Percentiles rank a stretch among this genome's conserved stretches.
Evolutionary conservation across 2,113 vertebrate genomes (phyloP).

Genomic region (Zonotrichia leucophrys): DNA sequence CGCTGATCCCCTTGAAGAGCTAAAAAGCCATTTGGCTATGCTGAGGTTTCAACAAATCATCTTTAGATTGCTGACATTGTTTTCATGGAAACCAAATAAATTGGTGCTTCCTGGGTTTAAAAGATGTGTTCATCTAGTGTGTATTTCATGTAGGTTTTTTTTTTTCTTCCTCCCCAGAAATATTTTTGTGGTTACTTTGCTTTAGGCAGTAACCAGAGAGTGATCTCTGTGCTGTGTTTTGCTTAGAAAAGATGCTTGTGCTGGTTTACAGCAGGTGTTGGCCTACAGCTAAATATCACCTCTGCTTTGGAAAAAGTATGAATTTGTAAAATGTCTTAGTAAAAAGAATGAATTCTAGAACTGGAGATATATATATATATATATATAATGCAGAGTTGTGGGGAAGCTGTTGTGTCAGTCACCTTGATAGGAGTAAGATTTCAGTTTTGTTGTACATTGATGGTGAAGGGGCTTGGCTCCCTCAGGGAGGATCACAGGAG

Average conservation of each 20-base stretch:
- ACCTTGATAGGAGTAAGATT: background rate
- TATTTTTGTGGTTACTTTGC: slow-evolving; percentile 5
- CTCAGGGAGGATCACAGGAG: background rate
- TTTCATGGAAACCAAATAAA: slow-evolving; percentile 63
- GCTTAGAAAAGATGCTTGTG: background rate
- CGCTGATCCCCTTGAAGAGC: background rate
- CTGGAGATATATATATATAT: background rate
- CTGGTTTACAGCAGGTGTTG: background rate
- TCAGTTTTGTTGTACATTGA: background rate
- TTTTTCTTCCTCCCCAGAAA: background rate
- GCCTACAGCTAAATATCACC: background rate
- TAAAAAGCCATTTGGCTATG: background rate
- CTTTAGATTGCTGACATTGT: slow-evolving; percentile 34
- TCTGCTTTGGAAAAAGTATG: background rate
- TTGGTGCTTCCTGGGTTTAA: slow-evolving; percentile 43
- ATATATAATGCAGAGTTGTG: background rate
- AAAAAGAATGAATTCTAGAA: background rate
- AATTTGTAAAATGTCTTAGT: background rate
- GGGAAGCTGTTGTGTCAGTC: background rate
- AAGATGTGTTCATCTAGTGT: slow-evolving; percentile 20
- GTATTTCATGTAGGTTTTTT: background rate
- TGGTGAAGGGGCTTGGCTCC: background rate
- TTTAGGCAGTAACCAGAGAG: background rate
- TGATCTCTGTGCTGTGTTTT: background rate
- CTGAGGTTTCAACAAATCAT: slow-evolving; percentile 23